Base-by-base conservation (phyloP, 2,888 invertebrate genomes). In the Ethmia dodecea region DNA sequence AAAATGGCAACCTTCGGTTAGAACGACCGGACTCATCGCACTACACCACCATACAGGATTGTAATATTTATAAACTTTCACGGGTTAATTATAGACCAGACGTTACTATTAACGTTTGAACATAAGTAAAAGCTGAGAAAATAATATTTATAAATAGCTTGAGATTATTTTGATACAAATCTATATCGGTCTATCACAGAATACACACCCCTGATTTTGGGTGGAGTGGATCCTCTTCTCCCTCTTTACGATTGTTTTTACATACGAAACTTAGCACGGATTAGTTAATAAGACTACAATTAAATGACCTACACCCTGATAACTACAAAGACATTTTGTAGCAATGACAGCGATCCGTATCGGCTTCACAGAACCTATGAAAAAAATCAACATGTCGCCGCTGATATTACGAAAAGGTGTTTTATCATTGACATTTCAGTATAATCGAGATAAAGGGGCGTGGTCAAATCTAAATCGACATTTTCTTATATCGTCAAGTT, bases 101-200 rank as follows among this genome's bases (percentile, higher is more conserved):
- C 81, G 83, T 74, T 83, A 81, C 80, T 83, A 83, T 81, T 83
- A 84, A 80, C 78, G 81, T 79, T 83, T 76, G 81, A 80, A 86
- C 84, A 81, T 81, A 84, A 83, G 84, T 81, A 86, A 86, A 87
- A 81, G 83, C 74, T 78, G 77, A 79, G 83, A 84, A 86, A 86
- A 86, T 86, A 86, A 84, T 86, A 86, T 87, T 86, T 87, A 87
- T 86, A 87, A 87, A 87, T 87, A 87, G 86, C 83, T 86, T 79
- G 55, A 67, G 79, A 86, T 84, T 86, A 86, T 84, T 86, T 87
- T 86, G 83, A 86, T 84, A 83, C 84, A 79, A 81, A 76, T 83
- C 79, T 84, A 81, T 68, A 79, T 78, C 67, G 72, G 81, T 78
- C 73, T 72, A 60, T 74, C 80, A 81, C 77, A 74, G 68, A 72